These are phyloP conservation scores for Anagrus nilaparvatae DNA, from an alignment of 1,140 invertebrate species.

Conservation along the genomic window DNA sequence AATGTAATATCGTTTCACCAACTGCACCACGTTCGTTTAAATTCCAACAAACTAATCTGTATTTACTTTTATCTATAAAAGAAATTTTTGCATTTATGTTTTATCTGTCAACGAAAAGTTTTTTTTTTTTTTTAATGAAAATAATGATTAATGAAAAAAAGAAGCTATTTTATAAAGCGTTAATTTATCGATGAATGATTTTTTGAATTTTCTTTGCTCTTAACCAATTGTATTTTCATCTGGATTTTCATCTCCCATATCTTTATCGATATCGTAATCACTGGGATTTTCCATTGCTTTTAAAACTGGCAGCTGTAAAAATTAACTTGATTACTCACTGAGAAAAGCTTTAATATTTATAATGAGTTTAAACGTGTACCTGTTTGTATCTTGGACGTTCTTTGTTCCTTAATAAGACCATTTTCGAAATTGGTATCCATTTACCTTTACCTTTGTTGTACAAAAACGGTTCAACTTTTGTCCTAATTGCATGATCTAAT, in stretches of 20 bases:
- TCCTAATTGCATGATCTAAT: slow-evolving; percentile 80
- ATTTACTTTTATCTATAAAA: slow-evolving; percentile 56
- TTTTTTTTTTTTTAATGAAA: too few relatives aligned
- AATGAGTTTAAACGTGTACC: slow-evolving; percentile 39
- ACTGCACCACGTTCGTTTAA: slow-evolving; percentile 87
- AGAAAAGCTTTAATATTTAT: not conserved
- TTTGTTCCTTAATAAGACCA: slow-evolving; percentile 80
- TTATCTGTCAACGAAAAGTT: too few relatives aligned
- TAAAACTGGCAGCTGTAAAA: slow-evolving; percentile 54
- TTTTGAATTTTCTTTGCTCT: slow-evolving; percentile 2
- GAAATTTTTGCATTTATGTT: too few relatives aligned
- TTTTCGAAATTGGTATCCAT: slow-evolving; percentile 75
- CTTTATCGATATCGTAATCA: slow-evolving; percentile 70
- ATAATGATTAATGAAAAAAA: too few relatives aligned
- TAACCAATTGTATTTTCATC: slow-evolving; percentile 37
- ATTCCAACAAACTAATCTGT: slow-evolving; percentile 86
- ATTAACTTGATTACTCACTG: not conserved
- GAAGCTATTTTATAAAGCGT: not conserved
- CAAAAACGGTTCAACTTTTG: slow-evolving; percentile 82
- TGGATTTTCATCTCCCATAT: slow-evolving; percentile 36
- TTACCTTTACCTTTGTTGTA: slow-evolving; percentile 88
- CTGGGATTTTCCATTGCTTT: slow-evolving; percentile 70
- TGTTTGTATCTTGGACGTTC: slow-evolving; percentile 70
- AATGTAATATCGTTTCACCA: slow-evolving; percentile 87
- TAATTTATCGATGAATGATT: too few relatives aligned